Evolutionary conservation across 2,797 vertebrate species (phyloP), one percentile per base, ranked within the genome.

Genomic region (Botia almorhae): DNA sequence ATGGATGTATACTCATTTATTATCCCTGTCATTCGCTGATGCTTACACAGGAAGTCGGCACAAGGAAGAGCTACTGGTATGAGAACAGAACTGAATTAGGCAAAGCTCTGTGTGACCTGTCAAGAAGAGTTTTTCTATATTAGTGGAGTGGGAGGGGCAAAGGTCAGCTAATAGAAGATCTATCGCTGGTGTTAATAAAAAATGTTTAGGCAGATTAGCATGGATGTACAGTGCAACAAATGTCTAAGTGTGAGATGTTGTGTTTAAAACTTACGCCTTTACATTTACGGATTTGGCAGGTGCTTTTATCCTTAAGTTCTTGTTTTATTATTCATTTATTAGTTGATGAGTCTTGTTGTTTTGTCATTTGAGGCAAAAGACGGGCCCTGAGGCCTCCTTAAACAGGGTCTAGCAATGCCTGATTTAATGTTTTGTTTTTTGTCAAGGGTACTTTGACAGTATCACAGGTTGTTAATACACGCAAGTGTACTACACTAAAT

Each of bases 1-100:
- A 85, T 82, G 48, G 81, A 82, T 78, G 69, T 65, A 51, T 68
- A 65, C 69, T 83, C 69, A 82, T 77, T 73, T 65, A 77, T 83
- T 69, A 83, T 76, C 76, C 76, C 69, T 23, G 74, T 83, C 76
- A 83, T 68, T 82, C 77, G 76, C 68, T 67, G 60, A 58, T 46
- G 53, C 67, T 81, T 48, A 33, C 58, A 56, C 51, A 39, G 53
- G 29, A 46, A 55, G 36, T 50, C 10, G 69, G 16, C 50, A 12
- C 46, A 50, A 70, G 51, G 29, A 55, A 79, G 78, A 80, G 63
- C 69, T 21, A 73, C 55, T 53, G 46, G 64, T 68, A 71, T 56
- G 55, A 53, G 48, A 53, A 39, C 36, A 51, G 74, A 76, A 50
- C 78, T 78, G 69, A 84, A 84, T 86, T 74, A 78, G 68, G 13